These are phyloP conservation scores for Chrysemys picta DNA, from an alignment of 2,113 vertebrate genomes.

Conservation along the genomic window DNA sequence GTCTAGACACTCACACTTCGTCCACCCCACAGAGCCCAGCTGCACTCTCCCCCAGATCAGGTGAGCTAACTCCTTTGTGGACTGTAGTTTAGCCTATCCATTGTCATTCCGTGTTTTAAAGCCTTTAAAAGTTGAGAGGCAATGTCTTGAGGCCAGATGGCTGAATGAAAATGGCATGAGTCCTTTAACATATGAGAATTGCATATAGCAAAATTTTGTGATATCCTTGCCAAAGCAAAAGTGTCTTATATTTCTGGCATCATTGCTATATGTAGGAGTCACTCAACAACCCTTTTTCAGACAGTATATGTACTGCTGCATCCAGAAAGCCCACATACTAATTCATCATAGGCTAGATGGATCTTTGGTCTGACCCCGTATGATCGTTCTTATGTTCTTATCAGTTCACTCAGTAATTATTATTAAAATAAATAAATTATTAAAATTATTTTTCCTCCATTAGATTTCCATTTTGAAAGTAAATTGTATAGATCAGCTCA, in stretches of 20 bases:
- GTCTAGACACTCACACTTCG: no score
- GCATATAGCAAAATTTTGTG: constrained; percentile 51
- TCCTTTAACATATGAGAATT: constrained; percentile 61
- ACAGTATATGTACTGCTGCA: constrained; percentile 38
- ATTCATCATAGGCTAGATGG: neutral
- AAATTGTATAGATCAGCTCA: neutral
- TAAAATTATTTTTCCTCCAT: neutral
- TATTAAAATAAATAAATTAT: neutral
- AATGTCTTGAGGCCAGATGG: constrained; percentile 68
- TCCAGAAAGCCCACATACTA: constrained; percentile 60
- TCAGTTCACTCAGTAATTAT: neutral
- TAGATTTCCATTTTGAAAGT: constrained; percentile 5
- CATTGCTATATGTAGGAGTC: constrained; percentile 62
- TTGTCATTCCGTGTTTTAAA: neutral
- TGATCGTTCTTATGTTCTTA: no score
- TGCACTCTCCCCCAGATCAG: no score
- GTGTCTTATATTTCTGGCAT: constrained; percentile 56
- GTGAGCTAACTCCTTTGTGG: neutral
- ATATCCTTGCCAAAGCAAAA: constrained; percentile 62
- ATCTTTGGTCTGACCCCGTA: no score
- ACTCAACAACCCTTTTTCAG: constrained; percentile 50
- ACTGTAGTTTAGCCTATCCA: neutral
- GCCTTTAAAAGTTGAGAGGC: constrained; percentile 23
- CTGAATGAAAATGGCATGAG: constrained; percentile 68
- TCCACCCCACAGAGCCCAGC: no score